Evolutionary conservation across 1,140 invertebrate genomes (phyloP), one percentile per base, ranked within the genome.

Genomic region (Lepidurus couesii): DNA sequence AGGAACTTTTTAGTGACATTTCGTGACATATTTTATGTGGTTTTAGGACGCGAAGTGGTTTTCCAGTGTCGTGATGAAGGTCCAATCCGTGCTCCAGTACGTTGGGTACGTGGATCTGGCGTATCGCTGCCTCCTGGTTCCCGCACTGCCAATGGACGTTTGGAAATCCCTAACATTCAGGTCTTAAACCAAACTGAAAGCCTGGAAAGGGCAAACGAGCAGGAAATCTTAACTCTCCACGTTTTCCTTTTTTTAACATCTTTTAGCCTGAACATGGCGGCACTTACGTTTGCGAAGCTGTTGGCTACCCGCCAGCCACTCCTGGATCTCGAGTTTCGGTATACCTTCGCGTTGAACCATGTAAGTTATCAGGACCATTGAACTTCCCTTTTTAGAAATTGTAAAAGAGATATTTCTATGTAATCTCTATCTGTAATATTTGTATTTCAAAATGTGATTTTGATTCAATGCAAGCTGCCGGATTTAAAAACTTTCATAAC

Each of bases 21-120:
- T 73, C 73, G 42, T 10, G 45, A 16, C 24, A 13, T 74, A 74
- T 73, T 79, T 13, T 65, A 1, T 6, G 8, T 53, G 47, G 47
- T 44, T 82, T 44, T 85, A 95, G 94, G 92, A 85, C 90, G 92
- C 74, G 94, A 96, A 86, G 94, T 95, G 10, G 94, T 95, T 9
- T 94, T 96, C 87, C 92, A 93, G 86, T 96, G 95, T 83, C 90
- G 95, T 81, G 95, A 97, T 84, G 94, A 96, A 86, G 92, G 95
- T 77, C 87, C 88, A 0, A 83, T 89, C 21, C 87, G 94, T 75
- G 91, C 92, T 42, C 88, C 88, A 79, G 94, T 96, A 16, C 87
- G 88, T 43, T 96, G 94, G 94, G 82, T 87, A 0, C 88, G 92
- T 78, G 90, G 89, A 74, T 90, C 91, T 78, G 90, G 90, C 44